Evolutionary conservation across 35 echinoderm and acorn worm genomes (phyloP).

Genomic region (Stichopus chloronotus): DNA sequence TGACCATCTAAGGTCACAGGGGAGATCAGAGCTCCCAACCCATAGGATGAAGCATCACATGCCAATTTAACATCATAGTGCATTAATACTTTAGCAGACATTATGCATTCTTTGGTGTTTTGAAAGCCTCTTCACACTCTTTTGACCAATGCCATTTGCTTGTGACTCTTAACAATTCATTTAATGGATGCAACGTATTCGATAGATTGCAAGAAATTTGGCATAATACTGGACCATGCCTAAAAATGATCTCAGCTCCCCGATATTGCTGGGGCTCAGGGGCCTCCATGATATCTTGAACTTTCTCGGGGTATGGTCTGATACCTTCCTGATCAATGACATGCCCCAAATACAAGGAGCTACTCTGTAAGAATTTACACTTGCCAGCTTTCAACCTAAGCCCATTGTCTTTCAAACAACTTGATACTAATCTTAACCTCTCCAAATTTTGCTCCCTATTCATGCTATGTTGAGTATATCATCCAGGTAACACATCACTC

Average conservation of each 20-base stretch:
- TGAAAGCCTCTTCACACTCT: constrained; percentile 55
- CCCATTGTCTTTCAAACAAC: constrained; percentile 34
- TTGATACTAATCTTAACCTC: constrained; percentile 52
- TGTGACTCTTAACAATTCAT: constrained; percentile 3
- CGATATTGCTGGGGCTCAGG: constrained; percentile 35
- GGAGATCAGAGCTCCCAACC: constrained; percentile 8
- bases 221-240: constrained; percentile 36
- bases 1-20: constrained; percentile 7
- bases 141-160: constrained; percentile 3
- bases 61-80: constrained; percentile 37
- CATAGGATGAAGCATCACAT: constrained; percentile 37
- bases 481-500: constrained; percentile 19
- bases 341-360: constrained; percentile 60
- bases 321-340: constrained; percentile 67
- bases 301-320: constrained; percentile 63
- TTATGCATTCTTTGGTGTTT: constrained; percentile 28
- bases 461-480: neutral
- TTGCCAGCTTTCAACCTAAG: constrained; percentile 61
- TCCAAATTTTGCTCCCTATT: constrained; percentile 53
- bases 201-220: constrained; percentile 21
- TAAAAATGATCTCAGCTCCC: constrained; percentile 55
- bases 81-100: constrained; percentile 47
- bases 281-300: constrained; percentile 10
- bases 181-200: constrained; percentile 2
- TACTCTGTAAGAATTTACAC: constrained; percentile 50